phyloP scores from a whole-genome alignment of 2,888 invertebrate genomes.

The Andrena camellia region DNA sequence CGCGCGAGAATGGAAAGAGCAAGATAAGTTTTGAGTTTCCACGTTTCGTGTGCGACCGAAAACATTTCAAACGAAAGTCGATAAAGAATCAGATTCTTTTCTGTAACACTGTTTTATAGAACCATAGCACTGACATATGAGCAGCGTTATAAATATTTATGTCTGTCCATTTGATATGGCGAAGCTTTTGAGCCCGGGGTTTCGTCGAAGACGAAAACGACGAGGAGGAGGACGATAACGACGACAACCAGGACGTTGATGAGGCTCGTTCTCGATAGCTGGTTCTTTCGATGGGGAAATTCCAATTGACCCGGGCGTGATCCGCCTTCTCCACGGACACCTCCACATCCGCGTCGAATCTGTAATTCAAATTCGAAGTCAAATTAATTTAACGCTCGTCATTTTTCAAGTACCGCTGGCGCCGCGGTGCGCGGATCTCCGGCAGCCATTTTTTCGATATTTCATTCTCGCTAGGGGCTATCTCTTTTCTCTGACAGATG shows the following conservation, averaged over 20 bases:
- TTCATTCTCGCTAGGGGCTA: conserved; percentile 59
- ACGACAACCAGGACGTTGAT: conserved; percentile 50
- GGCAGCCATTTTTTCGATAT: conserved; percentile 71
- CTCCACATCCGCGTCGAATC: conserved; percentile 71
- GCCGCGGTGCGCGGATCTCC: conserved; percentile 58
- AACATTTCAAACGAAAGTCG: neutral
- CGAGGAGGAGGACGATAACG: conserved; percentile 36
- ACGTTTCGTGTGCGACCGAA: neutral
- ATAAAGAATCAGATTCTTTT: conserved; percentile 1
- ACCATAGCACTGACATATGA: conserved; percentile 66
- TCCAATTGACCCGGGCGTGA: conserved; percentile 64
- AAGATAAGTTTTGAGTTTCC: neutral
- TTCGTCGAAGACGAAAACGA: conserved; percentile 33
- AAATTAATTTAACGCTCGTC: conserved; percentile 82
- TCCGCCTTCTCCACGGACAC: conserved; percentile 71
- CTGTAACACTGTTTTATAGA: conserved; percentile 1
- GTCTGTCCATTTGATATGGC: conserved; percentile 19
- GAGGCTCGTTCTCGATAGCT: conserved; percentile 39
- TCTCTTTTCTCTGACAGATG: conserved; percentile 60
- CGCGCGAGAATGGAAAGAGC: no score
- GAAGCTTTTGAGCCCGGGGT: conserved; percentile 43
- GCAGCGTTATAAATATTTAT: conserved; percentile 74
- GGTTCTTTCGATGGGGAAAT: conserved; percentile 52
- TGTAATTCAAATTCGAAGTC: conserved; percentile 77
- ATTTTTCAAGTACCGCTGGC: conserved; percentile 77